Evolutionary conservation across 2,888 invertebrate species (phyloP), one percentile per base, ranked within the genome.

Genomic region (Formica aserva): DNA sequence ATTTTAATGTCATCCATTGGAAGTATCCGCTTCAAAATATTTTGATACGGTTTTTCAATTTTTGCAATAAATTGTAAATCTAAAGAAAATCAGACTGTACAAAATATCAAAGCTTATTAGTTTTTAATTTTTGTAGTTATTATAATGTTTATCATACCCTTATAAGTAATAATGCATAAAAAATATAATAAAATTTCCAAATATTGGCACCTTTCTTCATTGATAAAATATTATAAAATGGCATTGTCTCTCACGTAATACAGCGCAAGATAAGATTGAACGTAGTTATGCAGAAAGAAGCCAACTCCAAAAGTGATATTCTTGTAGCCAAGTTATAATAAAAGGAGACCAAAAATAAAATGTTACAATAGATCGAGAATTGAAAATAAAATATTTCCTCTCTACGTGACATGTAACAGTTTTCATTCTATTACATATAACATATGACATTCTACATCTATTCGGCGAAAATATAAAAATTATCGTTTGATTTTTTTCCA

Each of bases 181-280:
- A 8, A n/a, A 0, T 35, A 38, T 71, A 38, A 55, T 26, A 26
- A 52, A 35, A 9, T 55, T 55, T 6, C 1, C 9, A 55, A 55
- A 71, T 38, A 35, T 48, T 71, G 71, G 55, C 71, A 38, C 71
- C 4, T 71, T 38, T 55, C 11, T 71, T 35, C 3, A 15, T 55
- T 22, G 22, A 26, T 9, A 35, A 55, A 38, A 38, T 22, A 18
- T 3, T 52, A 52, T 3, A 15, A 8, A 29, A 41, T 41, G 2
- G 15, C 9, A 13, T 41, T 32, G 8, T 78, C 13, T 18, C 26
- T 55, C 35, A 67, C 15, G 18, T 66, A 55, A 66, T 8, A 13
- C 29, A 76, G 32, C 65, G 26, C 4, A 77, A 18, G 55, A 35
- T 55, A 45, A 45, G 8, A 29, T 29, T 18, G 15, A 8, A 62